Conservation (phyloP, 1,140 invertebrate genomes). For the Paraescarpia echinospica region DNA sequence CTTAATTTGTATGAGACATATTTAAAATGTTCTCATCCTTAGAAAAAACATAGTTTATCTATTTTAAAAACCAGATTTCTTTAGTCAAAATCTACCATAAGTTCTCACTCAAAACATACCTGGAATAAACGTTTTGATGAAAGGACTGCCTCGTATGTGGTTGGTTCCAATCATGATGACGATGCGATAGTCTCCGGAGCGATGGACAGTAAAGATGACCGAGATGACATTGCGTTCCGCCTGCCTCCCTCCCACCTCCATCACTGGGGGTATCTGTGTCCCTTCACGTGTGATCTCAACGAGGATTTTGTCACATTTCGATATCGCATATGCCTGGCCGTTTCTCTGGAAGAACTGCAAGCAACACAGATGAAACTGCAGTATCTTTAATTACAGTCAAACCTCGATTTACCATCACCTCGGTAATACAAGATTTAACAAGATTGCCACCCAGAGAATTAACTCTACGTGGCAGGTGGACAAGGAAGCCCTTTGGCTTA, state of each 20-base stretch:
- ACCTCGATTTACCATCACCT: too few species aligned
- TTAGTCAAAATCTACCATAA: not conserved
- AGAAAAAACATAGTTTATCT: too few species aligned
- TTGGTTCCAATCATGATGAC: slow-evolving; percentile 76
- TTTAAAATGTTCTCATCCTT: too few species aligned
- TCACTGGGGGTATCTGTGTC: slow-evolving; percentile 78
- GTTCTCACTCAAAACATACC: too few species aligned
- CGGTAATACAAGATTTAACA: too few species aligned
- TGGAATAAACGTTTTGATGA: slow-evolving; percentile 68
- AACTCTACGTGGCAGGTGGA: too few species aligned
- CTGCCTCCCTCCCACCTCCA: slow-evolving; percentile 70
- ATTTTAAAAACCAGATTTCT: not conserved
- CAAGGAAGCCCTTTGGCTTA: too few species aligned
- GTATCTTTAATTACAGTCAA: too few species aligned
- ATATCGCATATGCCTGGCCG: slow-evolving; percentile 87
- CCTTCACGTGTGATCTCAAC: slow-evolving; percentile 83
- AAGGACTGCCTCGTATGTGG: slow-evolving; percentile 70
- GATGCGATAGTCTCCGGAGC: slow-evolving; percentile 84
- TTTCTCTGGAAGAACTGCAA: slow-evolving; percentile 86
- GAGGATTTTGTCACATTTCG: slow-evolving; percentile 83
- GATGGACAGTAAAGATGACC: slow-evolving; percentile 87
- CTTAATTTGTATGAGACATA: too few species aligned
- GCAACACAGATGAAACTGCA: slow-evolving; percentile 29
- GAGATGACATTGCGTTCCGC: slow-evolving; percentile 79
- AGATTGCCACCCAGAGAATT: too few species aligned